Evolutionary conservation across 2,113 vertebrate species (phyloP), one percentile per base, ranked within the genome.

Genomic region (Tachysurus vachellii): DNA sequence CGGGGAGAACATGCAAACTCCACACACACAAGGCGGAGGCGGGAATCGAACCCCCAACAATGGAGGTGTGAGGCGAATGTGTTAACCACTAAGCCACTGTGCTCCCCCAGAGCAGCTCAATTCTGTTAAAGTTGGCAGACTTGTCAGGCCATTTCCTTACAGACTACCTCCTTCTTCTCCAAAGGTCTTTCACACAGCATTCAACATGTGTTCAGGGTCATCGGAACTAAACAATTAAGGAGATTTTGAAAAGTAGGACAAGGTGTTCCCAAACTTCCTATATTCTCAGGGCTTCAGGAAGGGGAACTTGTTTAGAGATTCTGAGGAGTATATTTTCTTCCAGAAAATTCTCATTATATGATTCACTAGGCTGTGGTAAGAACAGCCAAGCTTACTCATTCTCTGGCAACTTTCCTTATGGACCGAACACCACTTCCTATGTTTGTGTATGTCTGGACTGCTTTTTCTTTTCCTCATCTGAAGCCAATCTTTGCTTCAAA

Each of bases 371-470:
- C 71, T 77, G 56, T 44, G 2, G 26, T 47, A 75, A 47, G 21
- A 44, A 57, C 26, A 61, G 84, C 73, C 84, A 80, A 68, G 59
- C 77, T 73, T 86, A 80, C 53, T 68, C 64, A 71, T 80, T 82
- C 61, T 19, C 77, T 76, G 77, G 76, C 76, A 85, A 42, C 75
- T 56, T 84, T 76, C 54, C 82, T 54, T 68, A 82, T 83, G 71
- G 71, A 53, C 71, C 79, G 31, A 71, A 75, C 56, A 62, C 50
- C 53, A 8, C 7, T 64, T 56, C 80, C 26, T 6, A 81, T 87
- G 79, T 59, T 44, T 87, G 73, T 79, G 77, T 80, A 57, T 9
- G 31, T 80, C 17, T 57, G n/a, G 19, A 80, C 54, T 21, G 28
- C 47, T 71, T 68, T 68, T 89, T 70, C 26, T 54, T 77, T 56